A percentile compares a stretch with the other conserved stretches of the same genome.
Evolutionary conservation across 2,797 vertebrate genomes (phyloP).

Genomic region (Diplodus sargus): DNA sequence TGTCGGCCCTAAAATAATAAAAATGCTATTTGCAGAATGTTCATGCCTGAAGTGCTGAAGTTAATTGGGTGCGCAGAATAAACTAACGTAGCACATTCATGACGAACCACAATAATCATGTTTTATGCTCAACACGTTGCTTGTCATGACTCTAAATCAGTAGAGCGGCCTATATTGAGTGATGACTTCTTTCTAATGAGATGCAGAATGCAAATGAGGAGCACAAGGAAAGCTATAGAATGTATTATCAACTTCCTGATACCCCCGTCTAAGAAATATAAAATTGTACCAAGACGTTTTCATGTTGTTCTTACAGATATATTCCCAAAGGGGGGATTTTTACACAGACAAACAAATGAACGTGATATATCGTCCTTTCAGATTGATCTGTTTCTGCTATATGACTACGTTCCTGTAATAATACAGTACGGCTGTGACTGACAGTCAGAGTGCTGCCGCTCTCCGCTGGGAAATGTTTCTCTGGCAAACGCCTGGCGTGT

Average conservation of each 20-base stretch:
- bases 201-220: slow-evolving; percentile 73
- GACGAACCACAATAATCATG: slow-evolving; percentile 67
- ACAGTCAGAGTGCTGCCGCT: slow-evolving; percentile 52
- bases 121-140: slow-evolving; percentile 66
- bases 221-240: slow-evolving; percentile 50
- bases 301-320: slow-evolving; percentile 31
- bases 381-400: slow-evolving; percentile 35
- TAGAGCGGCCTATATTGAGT: slow-evolving; percentile 62
- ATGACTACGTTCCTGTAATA: slow-evolving; percentile 40
- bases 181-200: slow-evolving; percentile 75
- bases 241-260: slow-evolving; percentile 47
- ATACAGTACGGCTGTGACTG: slow-evolving; percentile 62
- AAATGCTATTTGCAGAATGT: slow-evolving; percentile 53
- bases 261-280: slow-evolving; percentile 33
- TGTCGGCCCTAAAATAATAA: slow-evolving; percentile 13
- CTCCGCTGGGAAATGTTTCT: slow-evolving; percentile 73
- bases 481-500: slow-evolving; percentile 57
- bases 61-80: slow-evolving; percentile 76
- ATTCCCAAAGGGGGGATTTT: slow-evolving; percentile 23
- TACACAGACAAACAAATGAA: slow-evolving; percentile 55
- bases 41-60: slow-evolving; percentile 66
- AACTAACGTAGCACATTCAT: slow-evolving; percentile 64
- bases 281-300: slow-evolving; percentile 14
- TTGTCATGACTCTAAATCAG: slow-evolving; percentile 72
- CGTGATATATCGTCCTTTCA: slow-evolving; percentile 34